Percentiles rank a stretch among this genome's conserved stretches.
Evolutionary conservation across 2,888 invertebrate genomes (phyloP).

Genomic region (Sarcophaga carnaria): DNA sequence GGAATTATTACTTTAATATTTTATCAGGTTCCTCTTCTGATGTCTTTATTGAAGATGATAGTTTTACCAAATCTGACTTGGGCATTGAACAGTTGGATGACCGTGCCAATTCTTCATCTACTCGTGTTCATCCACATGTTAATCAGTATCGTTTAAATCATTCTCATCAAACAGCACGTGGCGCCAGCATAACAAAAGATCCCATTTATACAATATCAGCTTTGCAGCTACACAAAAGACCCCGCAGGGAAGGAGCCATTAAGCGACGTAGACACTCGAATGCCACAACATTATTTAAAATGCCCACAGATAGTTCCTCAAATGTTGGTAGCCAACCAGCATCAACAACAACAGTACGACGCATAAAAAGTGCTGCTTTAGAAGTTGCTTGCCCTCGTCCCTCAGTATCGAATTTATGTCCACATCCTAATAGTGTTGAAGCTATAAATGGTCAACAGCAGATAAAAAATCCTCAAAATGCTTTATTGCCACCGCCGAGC

Average conservation of each 20-base stretch:
- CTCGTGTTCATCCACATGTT: slow-evolving; percentile 72
- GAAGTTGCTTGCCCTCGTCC: slow-evolving; percentile 88
- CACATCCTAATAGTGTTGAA: slow-evolving; percentile 91
- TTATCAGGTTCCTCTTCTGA: slow-evolving; percentile 79
- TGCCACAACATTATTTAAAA: slow-evolving; percentile 78
- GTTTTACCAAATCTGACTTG: slow-evolving; percentile 81
- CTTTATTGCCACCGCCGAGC: slow-evolving; percentile 87
- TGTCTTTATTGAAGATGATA: slow-evolving; percentile 80
- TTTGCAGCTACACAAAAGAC: slow-evolving; percentile 83
- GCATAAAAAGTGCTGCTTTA: slow-evolving; percentile 88
- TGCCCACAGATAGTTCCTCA: slow-evolving; percentile 68
- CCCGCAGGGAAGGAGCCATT: slow-evolving; percentile 72
- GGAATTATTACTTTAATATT: background rate
- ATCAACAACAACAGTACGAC: slow-evolving; percentile 82
- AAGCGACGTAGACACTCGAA: slow-evolving; percentile 82
- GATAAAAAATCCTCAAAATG: slow-evolving; percentile 86
- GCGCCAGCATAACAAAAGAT: slow-evolving; percentile 77
- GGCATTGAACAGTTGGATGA: slow-evolving; percentile 79
- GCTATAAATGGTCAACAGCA: slow-evolving; percentile 86
- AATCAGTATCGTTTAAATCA: slow-evolving; percentile 65
- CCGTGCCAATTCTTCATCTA: slow-evolving; percentile 65
- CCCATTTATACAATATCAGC: slow-evolving; percentile 83
- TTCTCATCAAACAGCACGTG: slow-evolving; percentile 72
- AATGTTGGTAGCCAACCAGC: slow-evolving; percentile 68
- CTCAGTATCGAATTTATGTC: slow-evolving; percentile 87